Percentiles rank a stretch among this genome's conserved stretches.
phyloP scores from a whole-genome alignment of 2,113 vertebrate species.

The Rana temporaria region DNA sequence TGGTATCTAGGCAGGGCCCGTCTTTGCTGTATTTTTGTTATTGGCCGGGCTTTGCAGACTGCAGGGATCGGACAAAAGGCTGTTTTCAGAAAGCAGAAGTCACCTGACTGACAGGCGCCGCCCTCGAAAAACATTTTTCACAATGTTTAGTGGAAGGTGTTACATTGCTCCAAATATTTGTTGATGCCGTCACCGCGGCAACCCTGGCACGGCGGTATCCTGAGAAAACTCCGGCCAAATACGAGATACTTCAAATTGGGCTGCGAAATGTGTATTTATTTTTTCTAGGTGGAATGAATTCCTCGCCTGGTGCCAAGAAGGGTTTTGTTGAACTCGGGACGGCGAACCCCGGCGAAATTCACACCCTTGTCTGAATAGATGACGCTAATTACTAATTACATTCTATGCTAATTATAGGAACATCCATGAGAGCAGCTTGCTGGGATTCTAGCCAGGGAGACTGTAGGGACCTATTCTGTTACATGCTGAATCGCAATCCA shows the following conservation, averaged over 20 bases:
- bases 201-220: constrained; percentile 77
- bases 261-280: constrained; percentile 48
- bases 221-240: constrained; percentile 71
- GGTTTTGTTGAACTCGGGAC: neutral
- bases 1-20: no score
- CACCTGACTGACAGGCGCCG: constrained; percentile 73
- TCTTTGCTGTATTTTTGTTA: neutral
- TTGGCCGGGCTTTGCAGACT: neutral
- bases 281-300: constrained; percentile 23
- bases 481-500: no score
- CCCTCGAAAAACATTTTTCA: constrained; percentile 84
- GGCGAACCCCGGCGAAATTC: neutral
- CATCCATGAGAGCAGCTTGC: no score
- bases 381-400: no score
- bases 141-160: constrained; percentile 88
- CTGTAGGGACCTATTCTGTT: no score
- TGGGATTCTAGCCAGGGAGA: no score
- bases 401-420: no score
- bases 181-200: constrained; percentile 82
- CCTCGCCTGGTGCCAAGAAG: constrained; percentile 4
- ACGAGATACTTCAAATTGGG: constrained; percentile 56
- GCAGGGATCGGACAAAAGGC: constrained; percentile 70
- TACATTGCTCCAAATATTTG: constrained; percentile 90
- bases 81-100: constrained; percentile 71
- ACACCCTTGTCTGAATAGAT: no score